phyloP scores from a whole-genome alignment of 2,888 invertebrate genomes.

The Leptopilina myrica region DNA sequence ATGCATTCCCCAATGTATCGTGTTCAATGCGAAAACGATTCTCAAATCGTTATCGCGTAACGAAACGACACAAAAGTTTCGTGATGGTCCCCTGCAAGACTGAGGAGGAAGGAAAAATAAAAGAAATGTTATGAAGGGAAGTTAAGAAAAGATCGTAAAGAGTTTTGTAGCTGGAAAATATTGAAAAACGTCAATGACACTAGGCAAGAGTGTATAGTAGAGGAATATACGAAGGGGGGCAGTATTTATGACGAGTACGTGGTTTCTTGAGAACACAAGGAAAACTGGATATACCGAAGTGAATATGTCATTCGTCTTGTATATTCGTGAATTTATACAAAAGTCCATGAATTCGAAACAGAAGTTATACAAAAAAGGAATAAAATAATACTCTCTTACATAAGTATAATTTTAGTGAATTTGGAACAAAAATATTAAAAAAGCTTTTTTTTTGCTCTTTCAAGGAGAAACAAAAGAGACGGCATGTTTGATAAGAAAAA shows the following conservation, averaged over 20 bases:
- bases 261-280: constrained; percentile 67
- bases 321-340: constrained; percentile 14
- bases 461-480: background rate
- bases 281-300: constrained; percentile 57
- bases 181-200: constrained; percentile 71
- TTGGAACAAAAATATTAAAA: background rate
- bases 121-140: background rate
- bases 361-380: background rate
- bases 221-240: constrained; percentile 56
- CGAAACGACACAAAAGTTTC: constrained; percentile 35
- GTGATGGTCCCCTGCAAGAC: no score
- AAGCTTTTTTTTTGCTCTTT: background rate
- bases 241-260: constrained; percentile 75
- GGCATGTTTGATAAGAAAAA: background rate
- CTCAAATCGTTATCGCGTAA: background rate
- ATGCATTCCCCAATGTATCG: background rate
- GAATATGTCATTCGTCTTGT: constrained; percentile 59
- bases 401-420: background rate
- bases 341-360: constrained; percentile 30
- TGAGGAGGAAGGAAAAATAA: background rate
- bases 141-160: background rate
- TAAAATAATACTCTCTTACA: background rate
- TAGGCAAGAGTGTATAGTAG: constrained; percentile 36
- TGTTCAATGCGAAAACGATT: no score
- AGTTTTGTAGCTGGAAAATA: constrained; percentile 68